phyloP scores from a whole-genome alignment of 2,797 vertebrate species.

The Syndactyla subalaris region DNA sequence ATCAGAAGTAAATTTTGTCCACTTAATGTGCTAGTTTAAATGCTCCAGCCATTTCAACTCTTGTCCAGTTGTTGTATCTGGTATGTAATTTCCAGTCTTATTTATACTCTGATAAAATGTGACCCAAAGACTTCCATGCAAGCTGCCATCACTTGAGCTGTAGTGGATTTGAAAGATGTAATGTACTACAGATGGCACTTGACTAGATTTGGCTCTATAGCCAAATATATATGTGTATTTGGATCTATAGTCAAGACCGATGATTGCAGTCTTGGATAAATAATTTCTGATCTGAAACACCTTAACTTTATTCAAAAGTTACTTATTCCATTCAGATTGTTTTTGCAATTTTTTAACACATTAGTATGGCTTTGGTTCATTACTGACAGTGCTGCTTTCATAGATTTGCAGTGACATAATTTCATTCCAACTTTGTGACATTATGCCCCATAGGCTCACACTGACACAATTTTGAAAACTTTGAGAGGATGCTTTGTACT shows the following conservation, averaged over 20 bases:
- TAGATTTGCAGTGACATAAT: slow-evolving; percentile 28
- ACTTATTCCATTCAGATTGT: not conserved
- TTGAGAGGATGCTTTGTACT: slow-evolving; percentile 43
- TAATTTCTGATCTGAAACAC: not conserved
- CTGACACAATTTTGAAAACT: slow-evolving; percentile 34
- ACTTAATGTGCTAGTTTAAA: not conserved
- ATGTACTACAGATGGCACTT: not conserved
- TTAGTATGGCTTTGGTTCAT: not conserved
- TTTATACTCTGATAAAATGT: not conserved
- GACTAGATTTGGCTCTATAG: not conserved
- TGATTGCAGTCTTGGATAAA: not conserved
- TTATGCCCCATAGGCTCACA: slow-evolving; percentile 3
- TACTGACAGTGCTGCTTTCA: slow-evolving; percentile 39
- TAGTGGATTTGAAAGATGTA: not conserved
- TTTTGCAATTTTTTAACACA: not conserved
- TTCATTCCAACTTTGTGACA: slow-evolving; percentile 40
- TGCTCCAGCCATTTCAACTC: not conserved
- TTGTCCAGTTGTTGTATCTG: not conserved
- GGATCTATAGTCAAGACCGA: not conserved
- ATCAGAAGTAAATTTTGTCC: not conserved
- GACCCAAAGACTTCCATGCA: not conserved
- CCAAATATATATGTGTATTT: not conserved
- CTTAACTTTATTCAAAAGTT: not conserved
- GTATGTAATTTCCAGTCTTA: not conserved
- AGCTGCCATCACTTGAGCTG: not conserved